These are phyloP conservation scores for Sternotherus odoratus DNA, from an alignment of 2,797 vertebrate species.

Conservation along the genomic window DNA sequence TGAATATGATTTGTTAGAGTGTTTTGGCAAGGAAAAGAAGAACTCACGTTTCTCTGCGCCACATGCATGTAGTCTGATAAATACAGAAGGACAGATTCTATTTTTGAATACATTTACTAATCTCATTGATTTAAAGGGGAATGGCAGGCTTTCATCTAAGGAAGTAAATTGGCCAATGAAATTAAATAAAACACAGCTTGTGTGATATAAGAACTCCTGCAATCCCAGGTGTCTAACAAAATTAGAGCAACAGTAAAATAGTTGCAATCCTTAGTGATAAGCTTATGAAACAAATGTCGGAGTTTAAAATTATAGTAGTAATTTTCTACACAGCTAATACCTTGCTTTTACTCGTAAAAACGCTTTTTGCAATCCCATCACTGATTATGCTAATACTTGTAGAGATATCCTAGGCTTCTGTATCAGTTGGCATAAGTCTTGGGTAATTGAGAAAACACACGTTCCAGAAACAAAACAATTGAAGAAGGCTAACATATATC, in stretches of 20 bases:
- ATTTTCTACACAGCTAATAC: not conserved
- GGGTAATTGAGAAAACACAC: conserved; percentile 15
- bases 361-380: not conserved
- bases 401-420: not conserved
- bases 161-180: not conserved
- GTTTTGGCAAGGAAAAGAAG: not conserved
- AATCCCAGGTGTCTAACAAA: not conserved
- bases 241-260: not conserved
- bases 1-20: not conserved
- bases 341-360: not conserved
- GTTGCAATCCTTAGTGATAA: not conserved
- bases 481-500: conserved; percentile 39
- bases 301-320: not conserved
- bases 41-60: not conserved
- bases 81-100: not conserved
- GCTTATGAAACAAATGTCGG: not conserved
- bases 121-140: not conserved
- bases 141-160: not conserved
- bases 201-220: rapidly evolving
- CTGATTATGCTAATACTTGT: not conserved
- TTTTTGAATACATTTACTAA: not conserved
- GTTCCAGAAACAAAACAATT: not conserved
- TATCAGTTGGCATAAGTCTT: not conserved
- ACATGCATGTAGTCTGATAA: not conserved
- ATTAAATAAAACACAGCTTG: not conserved